phyloP scores from a whole-genome alignment of 1,140 invertebrate genomes.

The Pseudomyrmex cubaensis region DNA sequence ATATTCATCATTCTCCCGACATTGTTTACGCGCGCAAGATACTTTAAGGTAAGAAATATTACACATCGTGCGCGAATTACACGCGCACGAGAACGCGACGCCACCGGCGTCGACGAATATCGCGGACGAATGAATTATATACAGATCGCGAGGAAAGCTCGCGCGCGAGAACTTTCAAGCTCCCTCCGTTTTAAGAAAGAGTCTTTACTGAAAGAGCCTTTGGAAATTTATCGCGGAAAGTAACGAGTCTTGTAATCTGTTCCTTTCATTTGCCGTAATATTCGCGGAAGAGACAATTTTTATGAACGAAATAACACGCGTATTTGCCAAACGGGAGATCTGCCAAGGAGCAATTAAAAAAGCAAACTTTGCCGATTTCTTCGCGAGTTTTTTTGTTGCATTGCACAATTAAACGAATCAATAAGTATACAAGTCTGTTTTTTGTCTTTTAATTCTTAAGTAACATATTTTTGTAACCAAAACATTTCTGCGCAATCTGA shows the following conservation, averaged over 20 bases:
- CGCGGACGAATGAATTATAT: slow-evolving; percentile 18
- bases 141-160: slow-evolving; percentile 9
- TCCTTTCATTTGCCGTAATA: slow-evolving; percentile 39
- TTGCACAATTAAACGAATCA: neutral
- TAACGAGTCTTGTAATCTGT: slow-evolving; percentile 64
- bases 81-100: too few relatives aligned
- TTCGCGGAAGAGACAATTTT: slow-evolving; percentile 8
- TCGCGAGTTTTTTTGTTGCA: neutral
- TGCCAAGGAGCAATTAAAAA: too few relatives aligned
- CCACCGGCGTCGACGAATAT: neutral
- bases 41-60: too few relatives aligned
- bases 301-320: neutral
- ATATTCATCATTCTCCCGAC: too few relatives aligned
- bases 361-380: too few relatives aligned
- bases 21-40: too few relatives aligned
- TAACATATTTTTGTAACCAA: too few relatives aligned
- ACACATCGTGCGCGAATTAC: too few relatives aligned
- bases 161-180: slow-evolving; percentile 38
- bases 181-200: neutral
- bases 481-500: neutral
- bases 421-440: too few relatives aligned
- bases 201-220: slow-evolving; percentile 26
- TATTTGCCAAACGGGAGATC: neutral
- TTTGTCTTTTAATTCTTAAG: too few relatives aligned
- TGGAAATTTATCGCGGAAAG: slow-evolving; percentile 60